Conservation (phyloP, 2,888 invertebrate species). For the Melipona beecheii region DNA sequence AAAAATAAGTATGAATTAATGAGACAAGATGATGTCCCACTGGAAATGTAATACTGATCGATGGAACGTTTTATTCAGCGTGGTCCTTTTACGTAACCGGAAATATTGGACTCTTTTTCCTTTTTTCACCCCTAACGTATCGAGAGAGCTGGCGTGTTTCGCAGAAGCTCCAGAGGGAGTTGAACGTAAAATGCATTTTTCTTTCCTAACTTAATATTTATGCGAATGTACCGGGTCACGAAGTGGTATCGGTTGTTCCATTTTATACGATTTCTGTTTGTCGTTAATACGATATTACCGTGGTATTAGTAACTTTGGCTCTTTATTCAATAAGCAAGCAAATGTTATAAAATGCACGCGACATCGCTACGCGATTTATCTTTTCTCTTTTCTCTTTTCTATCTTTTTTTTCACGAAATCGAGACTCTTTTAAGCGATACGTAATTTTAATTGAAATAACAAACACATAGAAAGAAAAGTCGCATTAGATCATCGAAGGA, state of each 20-base stretch:
- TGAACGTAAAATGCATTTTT: conserved; percentile 14
- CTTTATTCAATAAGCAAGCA: neutral
- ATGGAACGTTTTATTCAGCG: neutral
- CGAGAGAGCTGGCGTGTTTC: neutral
- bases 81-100: neutral
- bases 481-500: too few relatives aligned
- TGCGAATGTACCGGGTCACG: neutral
- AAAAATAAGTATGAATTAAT: neutral
- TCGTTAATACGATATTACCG: neutral
- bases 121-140: neutral
- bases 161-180: conserved; percentile 7
- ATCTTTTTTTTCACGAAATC: too few relatives aligned
- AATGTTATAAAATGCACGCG: neutral
- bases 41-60: neutral
- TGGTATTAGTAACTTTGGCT: neutral
- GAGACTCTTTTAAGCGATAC: too few relatives aligned
- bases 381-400: too few relatives aligned
- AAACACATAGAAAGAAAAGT: too few relatives aligned
- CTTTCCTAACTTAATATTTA: conserved; percentile 13
- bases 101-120: neutral
- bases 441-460: too few relatives aligned
- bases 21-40: too few relatives aligned
- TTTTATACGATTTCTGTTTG: conserved; percentile 1
- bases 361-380: too few relatives aligned
- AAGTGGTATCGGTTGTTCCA: neutral